Evolutionary conservation across 2,888 invertebrate genomes (phyloP).

Genomic region (Meghimatium bilineatum): DNA sequence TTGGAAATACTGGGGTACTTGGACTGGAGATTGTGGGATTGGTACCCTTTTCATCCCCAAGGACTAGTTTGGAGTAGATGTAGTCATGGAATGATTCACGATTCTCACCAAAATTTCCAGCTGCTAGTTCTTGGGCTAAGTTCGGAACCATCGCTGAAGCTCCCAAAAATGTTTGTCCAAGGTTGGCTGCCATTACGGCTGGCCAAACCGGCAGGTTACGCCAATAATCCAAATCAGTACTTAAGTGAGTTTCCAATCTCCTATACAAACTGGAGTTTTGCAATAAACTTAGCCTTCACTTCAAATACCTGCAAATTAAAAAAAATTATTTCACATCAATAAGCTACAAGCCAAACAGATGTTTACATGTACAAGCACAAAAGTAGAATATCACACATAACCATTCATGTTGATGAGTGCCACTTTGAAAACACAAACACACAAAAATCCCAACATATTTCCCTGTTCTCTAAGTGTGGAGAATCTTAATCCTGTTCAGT

Average conservation of each 20-base stretch:
- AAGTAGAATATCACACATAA: too few relatives aligned
- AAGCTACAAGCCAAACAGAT: too few relatives aligned
- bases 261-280: neutral
- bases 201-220: neutral
- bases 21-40: neutral
- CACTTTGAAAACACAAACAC: too few relatives aligned
- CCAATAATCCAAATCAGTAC: neutral
- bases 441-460: too few relatives aligned
- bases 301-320: neutral
- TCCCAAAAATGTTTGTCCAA: slow-evolving; percentile 45
- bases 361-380: too few relatives aligned
- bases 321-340: too few relatives aligned
- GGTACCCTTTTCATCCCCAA: slow-evolving; percentile 37
- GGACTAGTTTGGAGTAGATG: slow-evolving; percentile 49
- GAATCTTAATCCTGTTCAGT: too few relatives aligned
- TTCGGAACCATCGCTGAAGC: slow-evolving; percentile 23
- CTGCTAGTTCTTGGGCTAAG: slow-evolving; percentile 44
- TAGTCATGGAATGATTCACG: slow-evolving; percentile 48
- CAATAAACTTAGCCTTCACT: neutral
- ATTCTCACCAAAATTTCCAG: slow-evolving; percentile 40
- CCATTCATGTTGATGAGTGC: too few relatives aligned
- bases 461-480: too few relatives aligned
- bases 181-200: slow-evolving; percentile 38
- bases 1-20: slow-evolving; percentile 46
- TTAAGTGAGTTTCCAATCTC: neutral